Conservation (phyloP, 2,888 invertebrate genomes). For the Diplazon laetatorius region DNA sequence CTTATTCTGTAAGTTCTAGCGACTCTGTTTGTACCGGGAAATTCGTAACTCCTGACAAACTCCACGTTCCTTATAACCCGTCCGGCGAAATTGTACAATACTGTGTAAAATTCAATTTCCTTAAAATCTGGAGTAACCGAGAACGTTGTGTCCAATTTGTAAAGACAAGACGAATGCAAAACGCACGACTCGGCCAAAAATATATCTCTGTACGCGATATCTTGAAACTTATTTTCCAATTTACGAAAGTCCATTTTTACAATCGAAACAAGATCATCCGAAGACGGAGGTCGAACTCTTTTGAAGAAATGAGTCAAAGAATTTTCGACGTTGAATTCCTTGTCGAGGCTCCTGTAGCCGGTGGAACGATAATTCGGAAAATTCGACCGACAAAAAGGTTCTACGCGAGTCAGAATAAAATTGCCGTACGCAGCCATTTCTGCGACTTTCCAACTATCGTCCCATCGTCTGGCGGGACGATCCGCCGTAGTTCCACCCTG, state of each 20-base stretch:
- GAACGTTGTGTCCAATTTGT: slow-evolving; percentile 31
- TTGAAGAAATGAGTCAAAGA: slow-evolving; percentile 79
- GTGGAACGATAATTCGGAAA: slow-evolving; percentile 82
- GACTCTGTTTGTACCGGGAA: slow-evolving; percentile 69
- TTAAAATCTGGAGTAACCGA: slow-evolving; percentile 71
- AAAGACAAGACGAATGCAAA: background rate
- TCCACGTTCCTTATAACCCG: slow-evolving; percentile 76
- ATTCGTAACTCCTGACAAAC: slow-evolving; percentile 75
- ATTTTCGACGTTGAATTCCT: slow-evolving; percentile 77
- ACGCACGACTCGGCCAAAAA: background rate
- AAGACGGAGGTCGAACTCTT: slow-evolving; percentile 61
- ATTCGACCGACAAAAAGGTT: slow-evolving; percentile 78
- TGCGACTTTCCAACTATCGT: slow-evolving; percentile 84
- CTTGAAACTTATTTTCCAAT: slow-evolving; percentile 30
- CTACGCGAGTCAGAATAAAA: slow-evolving; percentile 80
- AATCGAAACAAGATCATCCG: slow-evolving; percentile 65
- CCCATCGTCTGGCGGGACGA: slow-evolving; percentile 81
- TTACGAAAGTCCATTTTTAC: background rate
- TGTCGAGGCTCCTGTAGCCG: slow-evolving; percentile 82
- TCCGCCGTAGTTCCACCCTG: slow-evolving; percentile 84
- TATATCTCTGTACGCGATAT: background rate
- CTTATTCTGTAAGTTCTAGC: slow-evolving; percentile 79
- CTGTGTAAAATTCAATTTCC: slow-evolving; percentile 69
- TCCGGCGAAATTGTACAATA: slow-evolving; percentile 78
- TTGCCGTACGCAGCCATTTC: slow-evolving; percentile 84